Base-by-base conservation (phyloP, 2,797 vertebrate species). In the Peromyscus melanophrys region DNA sequence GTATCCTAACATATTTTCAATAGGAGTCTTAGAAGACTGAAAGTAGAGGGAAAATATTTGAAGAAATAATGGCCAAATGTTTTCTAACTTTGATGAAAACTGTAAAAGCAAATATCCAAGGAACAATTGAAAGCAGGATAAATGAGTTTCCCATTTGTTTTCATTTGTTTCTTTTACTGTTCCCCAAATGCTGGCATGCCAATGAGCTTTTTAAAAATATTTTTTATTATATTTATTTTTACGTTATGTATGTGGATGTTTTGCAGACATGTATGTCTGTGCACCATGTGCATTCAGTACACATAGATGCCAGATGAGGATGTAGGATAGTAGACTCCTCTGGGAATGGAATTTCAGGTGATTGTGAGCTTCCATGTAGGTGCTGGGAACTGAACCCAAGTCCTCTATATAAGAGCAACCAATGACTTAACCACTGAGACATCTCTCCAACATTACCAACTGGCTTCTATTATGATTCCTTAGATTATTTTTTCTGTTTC, bases 121-220 rank as follows among this genome's bases (percentile, higher is more conserved):
- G 63, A 73, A 21, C 29, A 92, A 85, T 46, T 91, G 37, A 86
- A 78, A 83, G n/a, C 31, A 92, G n/a, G 63, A 69, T 82, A 86
- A 80, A 83, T 59, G 5, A 92, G 25, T 75, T 55, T 4, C 3
- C 29, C 34, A n/a, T 82, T 94, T 94, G 55, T 85, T 9, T 86
- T 80, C 57, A 69, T 76, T 88, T 94, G 31, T 89, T 95, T 94
- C 67, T 88, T 95, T 96, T 73, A 65, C 90, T 92, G 19, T 85
- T 94, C 69, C 29, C 6, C 55, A n/a, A 93, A 89, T 86, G 23
- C 29, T 91, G 34, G 40, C 40, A 89, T 91, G 69, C 29, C 27
- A 77, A 77, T 49, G 75, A 49, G 27, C 43, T 17, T 77, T 77
- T 77, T 16, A 49, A 49, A 43, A 76, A 77, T 3, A 19, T 46